These are phyloP conservation scores for Octopus bimaculoides DNA, from an alignment of 1,140 invertebrate genomes.

Conservation along the genomic window DNA sequence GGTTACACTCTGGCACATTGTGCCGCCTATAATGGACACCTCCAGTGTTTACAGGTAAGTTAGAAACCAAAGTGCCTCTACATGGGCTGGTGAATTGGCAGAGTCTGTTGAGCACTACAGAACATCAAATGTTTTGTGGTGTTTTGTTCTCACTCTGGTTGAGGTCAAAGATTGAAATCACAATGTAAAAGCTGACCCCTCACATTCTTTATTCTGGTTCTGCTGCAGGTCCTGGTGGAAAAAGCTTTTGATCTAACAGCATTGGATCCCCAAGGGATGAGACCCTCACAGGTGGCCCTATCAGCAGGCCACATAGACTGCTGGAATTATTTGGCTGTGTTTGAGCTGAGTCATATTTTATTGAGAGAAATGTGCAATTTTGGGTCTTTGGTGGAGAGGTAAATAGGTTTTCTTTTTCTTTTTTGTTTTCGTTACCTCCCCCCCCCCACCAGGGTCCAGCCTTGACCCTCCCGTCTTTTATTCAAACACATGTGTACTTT, in stretches of 20 bases:
- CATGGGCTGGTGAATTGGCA: no score
- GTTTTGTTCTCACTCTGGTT: no score
- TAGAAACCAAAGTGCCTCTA: not conserved
- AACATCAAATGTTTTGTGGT: no score
- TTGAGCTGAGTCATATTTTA: not conserved
- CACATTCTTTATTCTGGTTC: no score
- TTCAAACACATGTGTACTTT: no score
- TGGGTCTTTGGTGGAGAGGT: not conserved
- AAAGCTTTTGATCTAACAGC: conserved; percentile 24
- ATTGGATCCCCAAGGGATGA: conserved; percentile 15
- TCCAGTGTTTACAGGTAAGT: conserved; percentile 23
- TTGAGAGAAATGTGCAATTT: conserved; percentile 7
- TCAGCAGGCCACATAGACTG: conserved; percentile 17
- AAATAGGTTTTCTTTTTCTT: not conserved
- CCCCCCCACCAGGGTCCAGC: no score
- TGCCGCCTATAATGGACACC: conserved; percentile 22
- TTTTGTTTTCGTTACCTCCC: no score
- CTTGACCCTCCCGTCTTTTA: no score
- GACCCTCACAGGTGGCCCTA: conserved; percentile 21
- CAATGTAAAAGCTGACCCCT: no score
- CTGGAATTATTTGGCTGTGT: not conserved
- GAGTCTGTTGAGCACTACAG: no score
- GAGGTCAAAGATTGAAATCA: no score
- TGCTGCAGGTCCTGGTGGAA: conserved; percentile 21
- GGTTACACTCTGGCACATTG: conserved; percentile 23